Conservation (phyloP, 2,797 vertebrate genomes). For the Molossus molossus region DNA sequence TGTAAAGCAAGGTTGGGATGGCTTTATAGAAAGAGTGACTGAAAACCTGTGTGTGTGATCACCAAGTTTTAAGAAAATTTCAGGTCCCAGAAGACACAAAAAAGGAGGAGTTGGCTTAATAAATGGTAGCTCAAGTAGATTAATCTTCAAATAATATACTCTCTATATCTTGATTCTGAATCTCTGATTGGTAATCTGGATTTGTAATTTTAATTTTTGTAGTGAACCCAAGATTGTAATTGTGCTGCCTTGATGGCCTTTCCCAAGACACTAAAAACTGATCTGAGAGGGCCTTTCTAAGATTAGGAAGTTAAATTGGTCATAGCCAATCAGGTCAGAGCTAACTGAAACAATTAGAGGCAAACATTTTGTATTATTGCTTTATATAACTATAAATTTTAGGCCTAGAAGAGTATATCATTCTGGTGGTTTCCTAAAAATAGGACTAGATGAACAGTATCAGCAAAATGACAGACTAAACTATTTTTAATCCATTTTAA, state of each 20-base stretch:
- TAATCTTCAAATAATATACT: background rate
- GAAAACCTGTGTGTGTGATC: background rate
- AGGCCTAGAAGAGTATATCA: background rate
- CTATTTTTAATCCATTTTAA: conserved; percentile 57
- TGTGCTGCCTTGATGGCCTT: background rate
- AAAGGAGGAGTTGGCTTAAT: background rate
- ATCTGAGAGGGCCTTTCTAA: conserved; percentile 53
- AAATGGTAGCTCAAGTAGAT: conserved; percentile 46
- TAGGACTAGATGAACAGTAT: conserved; percentile 33
- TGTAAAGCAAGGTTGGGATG: background rate
- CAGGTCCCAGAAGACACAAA: conserved; percentile 34
- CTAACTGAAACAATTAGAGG: conserved; percentile 22
- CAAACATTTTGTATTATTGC: conserved; percentile 21
- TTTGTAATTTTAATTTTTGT: conserved; percentile 58
- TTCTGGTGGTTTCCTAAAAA: conserved; percentile 62
- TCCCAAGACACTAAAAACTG: conserved; percentile 40
- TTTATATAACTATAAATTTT: conserved; percentile 57
- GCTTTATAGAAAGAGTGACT: background rate
- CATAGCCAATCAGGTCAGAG: conserved; percentile 62
- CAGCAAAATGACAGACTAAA: background rate
- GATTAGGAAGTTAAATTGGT: background rate
- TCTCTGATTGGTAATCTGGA: conserved; percentile 53
- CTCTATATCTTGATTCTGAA: conserved; percentile 36
- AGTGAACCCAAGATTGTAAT: conserved; percentile 41
- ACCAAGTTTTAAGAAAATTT: conserved; percentile 12